phyloP scores from a whole-genome alignment of 2,888 invertebrate genomes.

The Cyaniris semiargus region DNA sequence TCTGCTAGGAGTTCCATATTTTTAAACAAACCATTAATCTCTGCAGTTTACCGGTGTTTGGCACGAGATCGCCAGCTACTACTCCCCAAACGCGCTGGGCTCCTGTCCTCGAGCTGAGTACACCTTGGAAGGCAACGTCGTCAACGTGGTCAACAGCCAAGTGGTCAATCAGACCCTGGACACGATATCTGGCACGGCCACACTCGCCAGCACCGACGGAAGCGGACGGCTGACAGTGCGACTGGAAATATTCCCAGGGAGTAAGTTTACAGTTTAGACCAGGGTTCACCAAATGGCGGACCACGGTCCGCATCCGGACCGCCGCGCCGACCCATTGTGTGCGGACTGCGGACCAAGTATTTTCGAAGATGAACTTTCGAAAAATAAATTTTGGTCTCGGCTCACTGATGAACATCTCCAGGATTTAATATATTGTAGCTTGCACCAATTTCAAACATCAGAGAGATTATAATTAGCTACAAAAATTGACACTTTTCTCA shows the following conservation, averaged over 20 bases:
- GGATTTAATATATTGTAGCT: too few species aligned
- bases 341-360: too few species aligned
- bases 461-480: too few species aligned
- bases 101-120: conserved; percentile 60
- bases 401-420: too few species aligned
- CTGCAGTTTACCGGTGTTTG: conserved; percentile 64
- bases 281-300: too few species aligned
- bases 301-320: too few species aligned
- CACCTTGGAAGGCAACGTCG: conserved; percentile 45
- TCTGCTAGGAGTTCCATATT: not conserved
- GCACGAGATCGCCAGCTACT: conserved; percentile 62
- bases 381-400: too few species aligned
- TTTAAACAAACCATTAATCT: not conserved
- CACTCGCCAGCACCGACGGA: conserved; percentile 50
- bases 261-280: too few species aligned
- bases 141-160: conserved; percentile 62
- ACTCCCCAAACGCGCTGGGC: conserved; percentile 53
- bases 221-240: conserved; percentile 58
- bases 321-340: too few species aligned
- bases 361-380: too few species aligned
- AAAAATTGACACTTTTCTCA: too few species aligned
- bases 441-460: too few species aligned
- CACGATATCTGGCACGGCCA: conserved; percentile 58
- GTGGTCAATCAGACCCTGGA: conserved; percentile 55
- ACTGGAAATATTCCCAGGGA: conserved; percentile 50